phyloP scores from a whole-genome alignment of 2,113 vertebrate genomes.

The Rattus rattus region DNA sequence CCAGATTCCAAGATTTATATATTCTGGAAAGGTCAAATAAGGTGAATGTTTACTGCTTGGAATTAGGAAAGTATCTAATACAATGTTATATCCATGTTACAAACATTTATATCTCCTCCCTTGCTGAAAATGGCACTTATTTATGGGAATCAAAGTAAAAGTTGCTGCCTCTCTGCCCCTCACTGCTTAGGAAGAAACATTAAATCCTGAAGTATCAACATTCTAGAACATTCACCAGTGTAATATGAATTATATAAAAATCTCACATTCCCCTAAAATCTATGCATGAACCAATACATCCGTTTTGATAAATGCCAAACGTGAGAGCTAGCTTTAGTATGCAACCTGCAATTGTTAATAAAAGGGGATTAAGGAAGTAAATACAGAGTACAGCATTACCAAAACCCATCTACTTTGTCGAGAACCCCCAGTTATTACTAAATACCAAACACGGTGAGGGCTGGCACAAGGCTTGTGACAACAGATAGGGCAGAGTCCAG shows the following conservation, averaged over 20 bases:
- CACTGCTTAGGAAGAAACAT: constrained; percentile 48
- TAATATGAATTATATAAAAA: constrained; percentile 56
- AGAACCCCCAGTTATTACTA: constrained; percentile 24
- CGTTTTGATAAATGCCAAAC: constrained; percentile 55
- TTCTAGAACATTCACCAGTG: constrained; percentile 43
- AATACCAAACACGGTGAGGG: constrained; percentile 8
- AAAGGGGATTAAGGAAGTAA: constrained; percentile 53
- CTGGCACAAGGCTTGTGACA: constrained; percentile 13
- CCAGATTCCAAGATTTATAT: constrained; percentile 41
- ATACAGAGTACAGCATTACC: constrained; percentile 34
- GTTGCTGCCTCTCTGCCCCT: background rate
- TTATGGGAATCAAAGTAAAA: constrained; percentile 59
- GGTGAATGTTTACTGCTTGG: background rate
- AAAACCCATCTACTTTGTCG: constrained; percentile 25
- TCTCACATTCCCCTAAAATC: constrained; percentile 49
- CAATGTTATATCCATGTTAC: background rate
- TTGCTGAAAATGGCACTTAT: constrained; percentile 38
- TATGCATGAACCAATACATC: constrained; percentile 52
- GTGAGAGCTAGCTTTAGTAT: constrained; percentile 48
- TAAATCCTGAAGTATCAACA: constrained; percentile 52
- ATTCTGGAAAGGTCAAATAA: constrained; percentile 27
- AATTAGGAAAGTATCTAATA: constrained; percentile 25
- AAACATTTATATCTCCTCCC: background rate
- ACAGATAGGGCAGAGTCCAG: background rate
- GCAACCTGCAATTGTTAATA: constrained; percentile 56